Conservation (phyloP, 2,113 vertebrate species). For the Sisor rabdophorus region DNA sequence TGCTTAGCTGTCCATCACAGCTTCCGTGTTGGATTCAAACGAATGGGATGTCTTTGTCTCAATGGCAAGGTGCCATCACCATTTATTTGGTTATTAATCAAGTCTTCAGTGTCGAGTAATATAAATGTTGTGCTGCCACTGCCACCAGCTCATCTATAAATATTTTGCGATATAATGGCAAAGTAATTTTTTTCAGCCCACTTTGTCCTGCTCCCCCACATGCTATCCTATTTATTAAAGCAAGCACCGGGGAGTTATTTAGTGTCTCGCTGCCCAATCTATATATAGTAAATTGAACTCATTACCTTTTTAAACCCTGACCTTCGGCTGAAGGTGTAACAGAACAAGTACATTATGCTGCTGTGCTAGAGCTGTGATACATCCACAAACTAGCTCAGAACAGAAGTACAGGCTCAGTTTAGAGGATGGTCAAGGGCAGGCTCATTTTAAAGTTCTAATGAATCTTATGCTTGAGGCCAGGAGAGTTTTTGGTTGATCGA, state of each 20-base stretch:
- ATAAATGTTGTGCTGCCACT: slow-evolving; percentile 29
- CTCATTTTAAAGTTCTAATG: not conserved
- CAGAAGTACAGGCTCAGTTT: not conserved
- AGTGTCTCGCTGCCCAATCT: not conserved
- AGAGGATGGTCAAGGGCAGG: not conserved
- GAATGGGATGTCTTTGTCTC: slow-evolving; percentile 18
- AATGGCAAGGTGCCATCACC: not conserved
- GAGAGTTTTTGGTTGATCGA: not conserved
- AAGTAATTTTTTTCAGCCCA: slow-evolving; percentile 2
- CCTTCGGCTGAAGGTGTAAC: not conserved
- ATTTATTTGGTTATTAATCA: slow-evolving; percentile 43
- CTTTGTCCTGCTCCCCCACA: slow-evolving; percentile 13
- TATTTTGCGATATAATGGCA: slow-evolving; percentile 35
- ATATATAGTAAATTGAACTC: not conserved
- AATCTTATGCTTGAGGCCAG: not conserved
- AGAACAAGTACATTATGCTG: not conserved
- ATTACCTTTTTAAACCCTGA: not conserved
- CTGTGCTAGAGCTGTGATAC: not conserved
- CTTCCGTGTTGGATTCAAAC: not conserved
- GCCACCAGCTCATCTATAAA: slow-evolving; percentile 6
- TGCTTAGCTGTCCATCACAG: slow-evolving; percentile 8
- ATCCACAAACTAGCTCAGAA: not conserved
- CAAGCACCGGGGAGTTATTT: not conserved
- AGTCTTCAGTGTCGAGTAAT: slow-evolving; percentile 19
- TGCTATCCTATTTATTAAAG: slow-evolving; percentile 23